phyloP scores from a whole-genome alignment of 2,113 vertebrate genomes.

The Myiopsitta monachus region DNA sequence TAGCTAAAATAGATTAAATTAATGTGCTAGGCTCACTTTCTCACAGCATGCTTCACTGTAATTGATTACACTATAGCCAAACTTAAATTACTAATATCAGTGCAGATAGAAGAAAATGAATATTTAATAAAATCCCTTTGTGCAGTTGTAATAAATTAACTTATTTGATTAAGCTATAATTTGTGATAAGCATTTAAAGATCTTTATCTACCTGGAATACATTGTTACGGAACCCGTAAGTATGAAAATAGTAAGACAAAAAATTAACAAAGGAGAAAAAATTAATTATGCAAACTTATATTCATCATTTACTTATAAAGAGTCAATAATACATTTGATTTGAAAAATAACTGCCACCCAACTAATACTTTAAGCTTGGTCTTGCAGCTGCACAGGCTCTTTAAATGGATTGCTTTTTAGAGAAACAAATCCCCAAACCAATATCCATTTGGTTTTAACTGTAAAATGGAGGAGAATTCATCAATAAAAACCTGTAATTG shows the following conservation, averaged over 20 bases:
- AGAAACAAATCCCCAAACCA: neutral
- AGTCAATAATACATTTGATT: neutral
- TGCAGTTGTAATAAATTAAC: constrained; percentile 60
- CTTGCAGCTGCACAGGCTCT: neutral
- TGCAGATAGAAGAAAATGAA: constrained; percentile 73
- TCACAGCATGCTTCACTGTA: constrained; percentile 74
- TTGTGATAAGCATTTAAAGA: constrained; percentile 54
- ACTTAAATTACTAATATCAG: constrained; percentile 76
- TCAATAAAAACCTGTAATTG: constrained; percentile 5
- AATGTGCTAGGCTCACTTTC: constrained; percentile 70
- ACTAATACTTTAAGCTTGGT: neutral
- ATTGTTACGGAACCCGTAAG: neutral
- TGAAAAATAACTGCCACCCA: neutral
- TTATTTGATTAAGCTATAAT: constrained; percentile 57
- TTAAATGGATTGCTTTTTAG: neutral
- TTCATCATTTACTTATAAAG: neutral
- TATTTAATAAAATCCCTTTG: constrained; percentile 72
- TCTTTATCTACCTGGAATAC: neutral
- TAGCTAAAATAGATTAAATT: constrained; percentile 79
- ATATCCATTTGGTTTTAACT: neutral
- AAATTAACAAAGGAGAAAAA: neutral
- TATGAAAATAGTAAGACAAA: neutral
- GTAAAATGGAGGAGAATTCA: neutral
- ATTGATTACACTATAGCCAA: constrained; percentile 75
- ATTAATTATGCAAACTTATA: neutral